Evolutionary conservation across 2,113 vertebrate genomes (phyloP).

Genomic region (Isurus oxyrinchus): DNA sequence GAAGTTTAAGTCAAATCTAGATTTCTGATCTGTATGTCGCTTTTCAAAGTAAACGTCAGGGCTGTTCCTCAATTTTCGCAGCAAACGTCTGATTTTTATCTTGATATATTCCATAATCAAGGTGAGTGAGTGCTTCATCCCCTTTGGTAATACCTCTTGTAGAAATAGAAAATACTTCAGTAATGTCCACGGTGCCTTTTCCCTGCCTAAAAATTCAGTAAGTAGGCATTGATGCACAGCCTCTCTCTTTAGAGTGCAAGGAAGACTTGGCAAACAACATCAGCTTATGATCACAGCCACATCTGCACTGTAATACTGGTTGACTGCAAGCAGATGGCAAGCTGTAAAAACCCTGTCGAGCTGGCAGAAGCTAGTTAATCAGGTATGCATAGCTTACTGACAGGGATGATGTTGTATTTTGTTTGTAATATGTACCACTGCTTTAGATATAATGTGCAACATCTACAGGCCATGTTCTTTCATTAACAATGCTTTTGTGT

Average conservation of each 20-base stretch:
- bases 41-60: neutral
- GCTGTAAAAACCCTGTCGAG: conserved; percentile 1
- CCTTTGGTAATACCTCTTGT: neutral
- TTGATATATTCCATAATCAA: neutral
- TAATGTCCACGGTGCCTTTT: neutral
- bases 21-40: neutral
- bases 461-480: neutral
- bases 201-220: neutral
- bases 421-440: neutral
- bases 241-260: neutral
- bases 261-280: neutral
- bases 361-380: neutral
- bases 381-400: neutral
- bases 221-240: neutral
- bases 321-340: conserved; percentile 9
- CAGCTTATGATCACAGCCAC: neutral
- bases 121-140: neutral
- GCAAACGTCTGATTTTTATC: neutral
- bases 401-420: neutral
- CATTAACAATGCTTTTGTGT: neutral
- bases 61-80: neutral
- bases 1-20: neutral
- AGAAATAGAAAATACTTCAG: neutral
- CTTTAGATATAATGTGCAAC: neutral
- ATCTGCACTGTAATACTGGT: conserved; percentile 4